These are phyloP conservation scores for Dryoscopus gambensis DNA, from an alignment of 2,113 vertebrate species.

Conservation along the genomic window DNA sequence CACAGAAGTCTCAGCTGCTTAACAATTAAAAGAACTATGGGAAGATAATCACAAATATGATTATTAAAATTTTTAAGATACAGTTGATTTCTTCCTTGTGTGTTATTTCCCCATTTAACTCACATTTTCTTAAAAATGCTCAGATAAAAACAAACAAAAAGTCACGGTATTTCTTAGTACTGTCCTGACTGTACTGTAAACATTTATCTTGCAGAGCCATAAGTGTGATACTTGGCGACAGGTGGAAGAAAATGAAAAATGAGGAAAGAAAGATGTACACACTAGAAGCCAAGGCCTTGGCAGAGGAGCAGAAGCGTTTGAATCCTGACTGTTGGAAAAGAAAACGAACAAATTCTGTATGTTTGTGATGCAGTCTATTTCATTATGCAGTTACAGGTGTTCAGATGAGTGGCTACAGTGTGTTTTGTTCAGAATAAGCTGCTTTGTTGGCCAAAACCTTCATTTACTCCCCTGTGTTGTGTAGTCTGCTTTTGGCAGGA, in stretches of 20 bases:
- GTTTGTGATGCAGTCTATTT: neutral
- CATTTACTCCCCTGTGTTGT: neutral
- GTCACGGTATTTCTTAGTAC: neutral
- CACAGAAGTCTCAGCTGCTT: neutral
- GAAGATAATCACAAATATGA: neutral
- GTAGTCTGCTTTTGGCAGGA: neutral
- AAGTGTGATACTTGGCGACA: constrained; percentile 98
- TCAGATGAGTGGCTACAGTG: neutral
- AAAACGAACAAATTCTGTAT: constrained; percentile 98
- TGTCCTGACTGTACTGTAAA: constrained; percentile 19
- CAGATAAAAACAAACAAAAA: neutral
- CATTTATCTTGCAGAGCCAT: constrained; percentile 87
- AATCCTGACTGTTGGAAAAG: constrained; percentile 99
- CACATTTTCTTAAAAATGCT: neutral
- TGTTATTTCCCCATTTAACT: neutral
- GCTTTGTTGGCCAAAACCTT: neutral
- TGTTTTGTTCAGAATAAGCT: neutral
- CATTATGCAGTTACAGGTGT: neutral
- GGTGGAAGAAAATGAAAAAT: constrained; percentile 99
- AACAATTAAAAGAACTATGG: neutral
- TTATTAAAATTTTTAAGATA: neutral
- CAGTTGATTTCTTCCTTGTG: neutral
- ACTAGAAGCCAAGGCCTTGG: constrained; percentile 97
- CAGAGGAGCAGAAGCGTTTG: constrained; percentile 97
- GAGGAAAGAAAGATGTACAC: constrained; percentile 97